Evolutionary conservation across 1,140 invertebrate genomes (phyloP), one percentile per base, ranked within the genome.

Genomic region (Diorhabda carinulata): DNA sequence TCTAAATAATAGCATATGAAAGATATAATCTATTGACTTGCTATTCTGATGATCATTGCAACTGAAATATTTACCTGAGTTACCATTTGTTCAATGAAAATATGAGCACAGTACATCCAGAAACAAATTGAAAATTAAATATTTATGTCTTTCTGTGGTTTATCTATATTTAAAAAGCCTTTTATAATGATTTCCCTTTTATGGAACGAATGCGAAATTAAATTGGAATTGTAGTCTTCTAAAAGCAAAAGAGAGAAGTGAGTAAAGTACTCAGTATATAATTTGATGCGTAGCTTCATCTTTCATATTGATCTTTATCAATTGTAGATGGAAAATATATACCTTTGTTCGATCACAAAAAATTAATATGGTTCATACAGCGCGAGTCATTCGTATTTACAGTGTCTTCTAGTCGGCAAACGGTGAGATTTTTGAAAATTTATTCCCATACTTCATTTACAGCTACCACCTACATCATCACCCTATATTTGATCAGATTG

Each of bases 41-140:
- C 47, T 6, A 52, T 8, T 8, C 47, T 52, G 47, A 6, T n/a
- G 47, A 52, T 52, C 47, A 52, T 52, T 9, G 3, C 47, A 52
- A 52, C 47, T 52, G n/a, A 52, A 52, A 52, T 52, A 52, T 52
- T 52, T 52, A 52, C 47, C 47, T 8, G n/a, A 52, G n/a, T n/a
- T 8, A 52, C 47, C 47, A 52, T 52, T 52, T 52, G 47, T 52
- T 52, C 6, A 52, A 52, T n/a, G n/a, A 52, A 52, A 52, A 52
- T 52, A 8, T 52, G n/a, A 52, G 47, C 47, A 6, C 4, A 7
- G 47, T 2, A 3, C 47, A 52, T 52, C 47, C 47, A 52, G 47
- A 52, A 52, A 52, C 47, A 52, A 52, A 52, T 52, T 52, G 47
- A 52, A 52, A 52, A 52, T 52, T 52, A 52, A 52, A 52, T 52